Evolutionary conservation across 2,113 vertebrate genomes (phyloP).

Genomic region (Labeo catla): DNA sequence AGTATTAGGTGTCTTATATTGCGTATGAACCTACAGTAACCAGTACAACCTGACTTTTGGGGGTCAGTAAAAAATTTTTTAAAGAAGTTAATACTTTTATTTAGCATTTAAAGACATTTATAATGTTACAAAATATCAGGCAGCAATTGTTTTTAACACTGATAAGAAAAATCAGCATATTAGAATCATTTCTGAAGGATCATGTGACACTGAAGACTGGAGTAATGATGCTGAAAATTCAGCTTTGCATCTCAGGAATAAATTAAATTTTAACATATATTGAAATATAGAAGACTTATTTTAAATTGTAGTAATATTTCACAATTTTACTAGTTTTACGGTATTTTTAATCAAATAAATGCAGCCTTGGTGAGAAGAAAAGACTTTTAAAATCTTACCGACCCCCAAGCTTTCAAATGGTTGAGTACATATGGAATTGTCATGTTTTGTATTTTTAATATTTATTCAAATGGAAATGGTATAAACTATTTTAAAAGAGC

Average conservation of each 20-base stretch:
- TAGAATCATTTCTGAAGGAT: neutral
- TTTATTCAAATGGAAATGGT: neutral
- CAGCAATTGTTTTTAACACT: neutral
- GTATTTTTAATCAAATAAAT: neutral
- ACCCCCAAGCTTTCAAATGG: neutral
- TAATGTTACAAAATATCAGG: neutral
- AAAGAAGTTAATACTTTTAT: neutral
- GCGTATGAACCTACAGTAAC: neutral
- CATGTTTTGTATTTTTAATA: neutral
- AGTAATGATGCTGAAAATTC: neutral
- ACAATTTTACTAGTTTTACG: neutral
- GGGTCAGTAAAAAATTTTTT: neutral
- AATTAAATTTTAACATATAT: neutral
- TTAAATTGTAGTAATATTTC: neutral
- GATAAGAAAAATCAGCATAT: neutral
- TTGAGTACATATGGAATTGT: neutral
- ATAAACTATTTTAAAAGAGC: neutral
- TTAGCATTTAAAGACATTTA: neutral
- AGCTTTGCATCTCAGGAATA: neutral
- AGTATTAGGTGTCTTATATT: neutral
- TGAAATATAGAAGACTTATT: neutral
- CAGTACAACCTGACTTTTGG: neutral
- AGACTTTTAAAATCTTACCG: neutral
- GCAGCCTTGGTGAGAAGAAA: neutral
- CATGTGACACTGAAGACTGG: neutral